Base-by-base conservation (phyloP, 2,797 vertebrate genomes). In the Falco cherrug region DNA sequence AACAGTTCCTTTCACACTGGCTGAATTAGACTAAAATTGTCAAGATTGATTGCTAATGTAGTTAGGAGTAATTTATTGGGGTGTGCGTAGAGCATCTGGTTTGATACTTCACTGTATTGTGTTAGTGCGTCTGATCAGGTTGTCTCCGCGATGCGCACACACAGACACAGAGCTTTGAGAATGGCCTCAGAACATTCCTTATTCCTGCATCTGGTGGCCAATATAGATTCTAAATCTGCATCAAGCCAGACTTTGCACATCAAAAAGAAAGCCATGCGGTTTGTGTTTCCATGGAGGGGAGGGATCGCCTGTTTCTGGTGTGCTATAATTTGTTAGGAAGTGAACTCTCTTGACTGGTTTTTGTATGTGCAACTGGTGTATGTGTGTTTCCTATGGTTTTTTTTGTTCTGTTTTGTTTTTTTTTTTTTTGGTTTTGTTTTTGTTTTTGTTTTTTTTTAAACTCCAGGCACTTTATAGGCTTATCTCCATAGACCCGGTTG, bases 31-130 rank as follows among this genome's bases (percentile, higher is more conserved):
- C 25, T 31, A 28, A 60, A 83, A 47, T 35, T 79, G 57, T 33
- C 0, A 5, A 59, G 47, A 50, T 31, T 13, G 24, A 21, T n/a
- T 29, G 41, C 11, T 35, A 53, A 31, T 2, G 1, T 22, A 31
- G 51, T 33, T 41, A 18, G 21, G 41, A 90, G 45, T 67, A 21
- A 64, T 29, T 83, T 78, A 31, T 2, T 37, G 41, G 31, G 37
- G 47, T 16, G 75, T 17, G 41, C 47, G 31, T 31, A 19, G 43
- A 33, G 41, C 41, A 33, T 33, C 37, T 37, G 25, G 25, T 45
- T 65, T 61, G 70, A 61, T 20, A 39, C 43, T 22, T 16, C 6
- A 25, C 24, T 21, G 16, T 3, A 2, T 45, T 47, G 47, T 19
- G 28, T 51, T 51, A 19, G 19, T 18, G 35, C 57, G 51, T 28